A percentile compares a stretch with the other conserved stretches of the same genome.
These are phyloP conservation scores for Lasioglossum zephyrum DNA, from an alignment of 2,888 invertebrate genomes.

Conservation along the genomic window DNA sequence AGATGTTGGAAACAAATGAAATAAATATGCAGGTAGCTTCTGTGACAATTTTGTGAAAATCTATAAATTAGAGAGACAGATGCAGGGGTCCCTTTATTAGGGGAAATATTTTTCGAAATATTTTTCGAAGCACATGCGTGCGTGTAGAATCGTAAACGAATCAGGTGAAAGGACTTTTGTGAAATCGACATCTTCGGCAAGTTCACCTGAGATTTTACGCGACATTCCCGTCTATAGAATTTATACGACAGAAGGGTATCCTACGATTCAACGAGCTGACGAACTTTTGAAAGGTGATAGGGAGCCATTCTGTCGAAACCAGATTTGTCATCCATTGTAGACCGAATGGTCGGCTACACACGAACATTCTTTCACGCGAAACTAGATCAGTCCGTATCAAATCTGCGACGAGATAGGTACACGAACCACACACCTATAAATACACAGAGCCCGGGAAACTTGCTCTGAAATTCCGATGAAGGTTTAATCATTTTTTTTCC, in stretches of 20 bases:
- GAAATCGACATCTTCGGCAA: background rate
- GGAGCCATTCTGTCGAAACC: slow-evolving; percentile 33
- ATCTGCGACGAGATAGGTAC: slow-evolving; percentile 41
- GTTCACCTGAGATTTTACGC: slow-evolving; percentile 19
- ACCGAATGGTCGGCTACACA: slow-evolving; percentile 32
- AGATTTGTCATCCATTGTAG: slow-evolving; percentile 53
- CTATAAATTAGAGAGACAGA: too few species aligned
- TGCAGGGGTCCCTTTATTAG: background rate
- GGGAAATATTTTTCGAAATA: too few species aligned
- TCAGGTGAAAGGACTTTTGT: background rate
- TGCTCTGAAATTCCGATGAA: slow-evolving; percentile 56
- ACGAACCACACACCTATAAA: slow-evolving; percentile 38
- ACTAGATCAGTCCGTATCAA: slow-evolving; percentile 56
- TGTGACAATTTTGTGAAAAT: too few species aligned
- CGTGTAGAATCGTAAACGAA: background rate
- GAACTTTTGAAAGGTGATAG: slow-evolving; percentile 47
- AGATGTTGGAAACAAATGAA: too few species aligned
- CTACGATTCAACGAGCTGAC: slow-evolving; percentile 30
- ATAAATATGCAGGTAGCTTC: too few species aligned
- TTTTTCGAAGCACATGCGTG: background rate
- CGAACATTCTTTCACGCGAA: slow-evolving; percentile 48
- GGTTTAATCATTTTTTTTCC: slow-evolving; percentile 54
- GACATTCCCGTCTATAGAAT: slow-evolving; percentile 11
- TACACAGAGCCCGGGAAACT: slow-evolving; percentile 29
- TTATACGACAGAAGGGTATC: background rate